A percentile compares a stretch with the other conserved stretches of the same genome.
Conservation (phyloP, 2,888 invertebrate genomes). For the Pterostichus madidus region DNA sequence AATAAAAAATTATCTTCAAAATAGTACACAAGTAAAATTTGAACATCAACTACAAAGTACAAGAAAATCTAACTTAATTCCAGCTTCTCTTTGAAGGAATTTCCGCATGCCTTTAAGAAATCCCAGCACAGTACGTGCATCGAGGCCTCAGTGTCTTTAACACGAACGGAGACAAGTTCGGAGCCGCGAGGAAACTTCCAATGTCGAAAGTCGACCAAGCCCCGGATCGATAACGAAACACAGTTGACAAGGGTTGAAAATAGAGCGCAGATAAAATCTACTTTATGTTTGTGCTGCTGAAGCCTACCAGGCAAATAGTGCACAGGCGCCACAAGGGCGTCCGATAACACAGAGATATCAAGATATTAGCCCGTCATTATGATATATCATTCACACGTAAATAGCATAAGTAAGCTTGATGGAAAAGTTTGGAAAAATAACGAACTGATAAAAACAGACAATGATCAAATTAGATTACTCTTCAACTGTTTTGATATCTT, state of each 20-base stretch:
- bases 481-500: too few species aligned
- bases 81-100: too few species aligned
- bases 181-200: not conserved
- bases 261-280: slow-evolving; percentile 70
- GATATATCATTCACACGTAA: not conserved
- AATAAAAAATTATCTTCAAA: too few species aligned
- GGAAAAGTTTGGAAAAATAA: not conserved
- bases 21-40: too few species aligned
- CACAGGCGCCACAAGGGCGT: slow-evolving; percentile 62
- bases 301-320: slow-evolving; percentile 61
- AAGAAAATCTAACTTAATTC: too few species aligned
- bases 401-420: slow-evolving; percentile 4
- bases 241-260: slow-evolving; percentile 70
- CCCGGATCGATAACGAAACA: slow-evolving; percentile 69
- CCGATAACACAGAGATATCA: not conserved
- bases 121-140: too few species aligned
- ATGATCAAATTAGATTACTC: too few species aligned
- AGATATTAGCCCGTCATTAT: slow-evolving; percentile 1
- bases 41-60: too few species aligned
- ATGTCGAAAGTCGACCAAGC: slow-evolving; percentile 26
- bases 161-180: too few species aligned
- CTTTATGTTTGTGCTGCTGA: slow-evolving; percentile 69
- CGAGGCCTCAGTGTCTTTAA: too few species aligned
- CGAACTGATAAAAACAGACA: not conserved
- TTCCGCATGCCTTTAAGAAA: too few species aligned